These are phyloP conservation scores for Zapornia atra DNA, from an alignment of 2,113 vertebrate genomes.

Conservation along the genomic window DNA sequence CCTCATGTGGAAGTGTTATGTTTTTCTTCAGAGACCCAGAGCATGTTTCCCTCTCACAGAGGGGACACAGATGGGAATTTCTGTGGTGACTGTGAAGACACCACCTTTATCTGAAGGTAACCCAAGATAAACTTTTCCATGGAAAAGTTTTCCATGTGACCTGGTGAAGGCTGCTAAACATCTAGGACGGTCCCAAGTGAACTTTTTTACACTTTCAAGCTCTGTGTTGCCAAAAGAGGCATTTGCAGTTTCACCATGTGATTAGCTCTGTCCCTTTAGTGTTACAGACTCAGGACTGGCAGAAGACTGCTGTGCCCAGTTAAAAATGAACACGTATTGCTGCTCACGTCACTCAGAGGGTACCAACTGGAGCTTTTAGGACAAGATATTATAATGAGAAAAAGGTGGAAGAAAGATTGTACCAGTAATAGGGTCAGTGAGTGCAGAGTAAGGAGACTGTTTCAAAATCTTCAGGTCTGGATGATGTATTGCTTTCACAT, in stretches of 20 bases:
- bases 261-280: not conserved
- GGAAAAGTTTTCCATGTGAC: not conserved
- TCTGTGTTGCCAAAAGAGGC: not conserved
- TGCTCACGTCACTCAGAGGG: not conserved
- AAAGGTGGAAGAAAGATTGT: not conserved
- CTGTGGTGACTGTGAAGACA: not conserved
- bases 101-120: not conserved
- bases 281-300: not conserved
- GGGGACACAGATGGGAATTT: not conserved
- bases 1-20: not conserved
- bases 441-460: not conserved
- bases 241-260: not conserved
- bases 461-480: not conserved
- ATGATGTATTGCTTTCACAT: not conserved
- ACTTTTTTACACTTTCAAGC: not conserved
- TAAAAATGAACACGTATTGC: not conserved
- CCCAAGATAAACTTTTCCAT: not conserved
- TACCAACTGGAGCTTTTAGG: not conserved
- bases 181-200: not conserved
- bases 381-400: not conserved
- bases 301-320: not conserved
- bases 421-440: not conserved
- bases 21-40: not conserved
- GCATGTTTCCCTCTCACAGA: not conserved
- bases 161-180: not conserved